These are phyloP conservation scores for Pseudochromis fuscus DNA, from an alignment of 2,797 vertebrate genomes.

Conservation along the genomic window DNA sequence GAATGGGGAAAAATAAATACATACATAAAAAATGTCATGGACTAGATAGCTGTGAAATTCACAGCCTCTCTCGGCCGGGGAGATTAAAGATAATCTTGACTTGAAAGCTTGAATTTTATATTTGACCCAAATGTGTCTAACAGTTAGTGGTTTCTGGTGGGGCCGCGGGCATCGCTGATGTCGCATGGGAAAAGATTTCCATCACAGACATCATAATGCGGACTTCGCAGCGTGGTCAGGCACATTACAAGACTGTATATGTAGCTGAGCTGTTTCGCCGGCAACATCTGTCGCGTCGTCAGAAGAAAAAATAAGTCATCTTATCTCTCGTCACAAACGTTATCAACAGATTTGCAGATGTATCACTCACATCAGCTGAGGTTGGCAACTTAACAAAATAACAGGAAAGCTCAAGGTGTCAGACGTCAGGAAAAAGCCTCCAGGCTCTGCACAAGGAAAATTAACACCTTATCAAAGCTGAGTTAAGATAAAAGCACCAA, in stretches of 20 bases:
- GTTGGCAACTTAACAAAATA: conserved; percentile 30
- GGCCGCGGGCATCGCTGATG: conserved; percentile 28
- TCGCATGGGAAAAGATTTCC: conserved; percentile 19
- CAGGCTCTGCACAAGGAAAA: conserved; percentile 41
- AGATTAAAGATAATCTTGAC: conserved; percentile 66
- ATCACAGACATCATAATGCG: conserved; percentile 17
- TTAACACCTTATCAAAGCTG: conserved; percentile 70
- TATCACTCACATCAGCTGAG: conserved; percentile 27
- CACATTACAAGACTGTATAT: conserved; percentile 13
- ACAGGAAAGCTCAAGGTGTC: conserved; percentile 33
- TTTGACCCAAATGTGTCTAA: conserved; percentile 69
- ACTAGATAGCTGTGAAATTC: conserved; percentile 39
- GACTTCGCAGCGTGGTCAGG: conserved; percentile 37
- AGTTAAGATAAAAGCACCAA: conserved; percentile 51
- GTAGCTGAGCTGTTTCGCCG: conserved; percentile 4
- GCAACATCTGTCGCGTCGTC: conserved; percentile 24
- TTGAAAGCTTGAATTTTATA: conserved; percentile 66
- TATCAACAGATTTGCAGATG: conserved; percentile 32
- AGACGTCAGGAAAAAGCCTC: conserved; percentile 37
- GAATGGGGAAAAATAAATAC: conserved; percentile 49
- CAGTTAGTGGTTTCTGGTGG: conserved; percentile 33
- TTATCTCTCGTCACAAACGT: conserved; percentile 29
- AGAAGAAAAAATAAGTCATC: background rate
- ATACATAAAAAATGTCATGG: conserved; percentile 44
- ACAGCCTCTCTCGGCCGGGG: conserved; percentile 15